Conservation (phyloP, 2,888 invertebrate species). For the Alviniconcha strummeri region DNA sequence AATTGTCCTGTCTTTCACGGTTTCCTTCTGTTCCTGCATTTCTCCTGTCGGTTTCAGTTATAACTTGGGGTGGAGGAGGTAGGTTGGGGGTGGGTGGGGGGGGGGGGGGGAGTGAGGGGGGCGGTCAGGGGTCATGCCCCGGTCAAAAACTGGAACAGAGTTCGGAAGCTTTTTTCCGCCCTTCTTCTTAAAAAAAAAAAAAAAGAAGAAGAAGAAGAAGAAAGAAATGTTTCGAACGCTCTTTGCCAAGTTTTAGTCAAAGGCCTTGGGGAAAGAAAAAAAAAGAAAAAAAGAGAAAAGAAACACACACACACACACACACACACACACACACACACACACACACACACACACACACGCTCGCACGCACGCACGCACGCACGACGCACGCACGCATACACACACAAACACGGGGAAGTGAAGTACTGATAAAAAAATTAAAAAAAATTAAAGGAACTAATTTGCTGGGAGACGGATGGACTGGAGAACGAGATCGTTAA, state of each 20-base stretch:
- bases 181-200: not conserved
- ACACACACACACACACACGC: not conserved
- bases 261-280: not conserved
- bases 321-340: not conserved
- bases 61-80: not conserved
- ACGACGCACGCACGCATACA: not conserved
- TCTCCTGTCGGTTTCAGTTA: not conserved
- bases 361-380: not conserved
- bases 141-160: not conserved
- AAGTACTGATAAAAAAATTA: not conserved
- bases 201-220: not conserved
- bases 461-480: too few species aligned
- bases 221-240: not conserved
- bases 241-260: too few species aligned
- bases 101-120: not conserved
- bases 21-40: not conserved
- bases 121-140: not conserved
- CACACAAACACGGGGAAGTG: not conserved
- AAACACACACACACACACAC: not conserved
- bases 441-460: too few species aligned
- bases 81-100: not conserved
- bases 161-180: not conserved
- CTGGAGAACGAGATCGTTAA: too few species aligned
- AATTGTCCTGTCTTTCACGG: too few species aligned
- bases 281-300: not conserved